Evolutionary conservation across 2,888 invertebrate genomes (phyloP).

Genomic region (Mactromeris polynyma): DNA sequence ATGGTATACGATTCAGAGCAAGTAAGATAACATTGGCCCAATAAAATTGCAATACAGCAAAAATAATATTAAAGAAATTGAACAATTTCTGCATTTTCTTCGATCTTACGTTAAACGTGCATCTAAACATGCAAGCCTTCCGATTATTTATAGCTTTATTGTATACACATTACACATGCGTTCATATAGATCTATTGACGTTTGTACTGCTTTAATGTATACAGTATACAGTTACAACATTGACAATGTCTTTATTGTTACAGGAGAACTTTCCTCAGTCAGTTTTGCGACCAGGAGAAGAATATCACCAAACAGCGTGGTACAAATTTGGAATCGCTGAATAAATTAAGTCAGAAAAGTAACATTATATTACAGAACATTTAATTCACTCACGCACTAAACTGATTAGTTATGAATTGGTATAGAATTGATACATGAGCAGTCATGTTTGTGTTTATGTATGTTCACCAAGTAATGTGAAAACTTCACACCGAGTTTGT

Average conservation of each 20-base stretch:
- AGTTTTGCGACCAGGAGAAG: conserved; percentile 53
- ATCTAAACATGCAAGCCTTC: background rate
- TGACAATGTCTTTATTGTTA: background rate
- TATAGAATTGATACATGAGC: too few species aligned
- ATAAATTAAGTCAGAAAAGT: conserved; percentile 2
- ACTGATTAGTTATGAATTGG: too few species aligned
- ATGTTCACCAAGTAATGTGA: too few species aligned
- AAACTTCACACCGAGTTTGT: too few species aligned
- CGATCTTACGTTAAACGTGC: background rate
- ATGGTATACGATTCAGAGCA: too few species aligned
- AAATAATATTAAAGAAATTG: too few species aligned
- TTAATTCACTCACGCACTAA: too few species aligned
- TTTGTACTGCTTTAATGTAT: background rate
- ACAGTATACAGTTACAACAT: background rate
- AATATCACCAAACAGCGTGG: conserved; percentile 62
- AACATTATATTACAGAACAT: too few species aligned
- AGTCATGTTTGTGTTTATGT: too few species aligned
- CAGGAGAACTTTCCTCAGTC: conserved; percentile 48
- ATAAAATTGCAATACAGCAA: too few species aligned
- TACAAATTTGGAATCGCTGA: conserved; percentile 63
- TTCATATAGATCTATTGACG: background rate
- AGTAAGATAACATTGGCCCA: too few species aligned
- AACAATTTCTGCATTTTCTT: background rate
- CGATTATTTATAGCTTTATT: background rate
- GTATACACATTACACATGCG: background rate